phyloP scores from a whole-genome alignment of 64 coral and sea anemone genomes.

The Dendronephthya gigantea region DNA sequence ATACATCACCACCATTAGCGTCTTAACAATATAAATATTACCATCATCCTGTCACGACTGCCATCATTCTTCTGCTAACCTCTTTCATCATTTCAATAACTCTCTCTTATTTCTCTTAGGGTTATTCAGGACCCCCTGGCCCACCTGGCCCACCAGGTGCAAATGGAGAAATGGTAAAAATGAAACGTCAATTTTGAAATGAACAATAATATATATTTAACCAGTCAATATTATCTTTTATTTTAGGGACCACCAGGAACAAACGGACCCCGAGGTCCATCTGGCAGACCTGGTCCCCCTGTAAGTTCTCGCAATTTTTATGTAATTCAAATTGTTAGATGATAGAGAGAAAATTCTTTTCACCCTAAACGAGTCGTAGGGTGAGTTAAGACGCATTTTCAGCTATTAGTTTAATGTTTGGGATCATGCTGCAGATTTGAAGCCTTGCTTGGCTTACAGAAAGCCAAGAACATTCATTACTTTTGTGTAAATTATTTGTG shows the following conservation, averaged over 20 bases:
- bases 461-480: neutral
- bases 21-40: too few relatives aligned
- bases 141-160: neutral
- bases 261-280: neutral
- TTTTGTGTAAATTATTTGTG: neutral
- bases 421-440: too few relatives aligned
- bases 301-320: neutral
- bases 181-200: neutral
- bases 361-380: too few relatives aligned
- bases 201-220: neutral
- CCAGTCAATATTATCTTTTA: neutral
- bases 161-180: neutral
- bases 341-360: too few relatives aligned
- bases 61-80: too few relatives aligned
- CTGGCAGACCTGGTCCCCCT: neutral
- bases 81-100: neutral
- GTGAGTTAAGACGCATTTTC: too few relatives aligned
- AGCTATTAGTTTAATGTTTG: too few relatives aligned
- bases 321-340: too few relatives aligned
- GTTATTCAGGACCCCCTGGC: slow-evolving; percentile 3
- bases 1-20: too few relatives aligned
- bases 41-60: too few relatives aligned
- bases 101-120: neutral
- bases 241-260: slow-evolving; percentile 4
- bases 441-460: too few relatives aligned